Base-by-base conservation (phyloP, 1,140 invertebrate species). In the Rhagoletis zephyria region DNA sequence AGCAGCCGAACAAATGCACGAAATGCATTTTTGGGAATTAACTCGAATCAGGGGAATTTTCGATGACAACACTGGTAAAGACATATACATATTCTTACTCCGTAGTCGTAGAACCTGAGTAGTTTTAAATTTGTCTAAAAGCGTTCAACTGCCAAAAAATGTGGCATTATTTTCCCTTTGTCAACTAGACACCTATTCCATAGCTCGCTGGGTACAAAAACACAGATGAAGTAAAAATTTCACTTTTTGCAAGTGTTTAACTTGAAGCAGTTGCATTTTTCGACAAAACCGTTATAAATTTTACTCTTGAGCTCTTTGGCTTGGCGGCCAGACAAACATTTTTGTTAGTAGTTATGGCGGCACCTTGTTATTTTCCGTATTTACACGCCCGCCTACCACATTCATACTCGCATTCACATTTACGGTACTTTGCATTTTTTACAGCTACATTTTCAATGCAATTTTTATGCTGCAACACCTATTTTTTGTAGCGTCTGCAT, bases 391-490 rank as follows among this genome's bases (percentile, higher is more conserved):
- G 10, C 9, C 12, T 14, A 74, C 12, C 9, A 74, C 74, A 19
- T 2, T 10, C 19, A 81, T n/a, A 0, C 45, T 4, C 3, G 19
- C 48, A 56, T 19, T 19, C 74, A 9, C 14, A 81, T 56, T 81
- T 56, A 56, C 19, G 42, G 30, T 56, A 81, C n/a, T 56, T 81
- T 56, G 7, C 48, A 81, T 42, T 81, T 81, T 30, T 81, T 56
- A 81, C 48, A 81, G 56, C 74, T 81, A 19, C 74, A 81, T 81
- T 81, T 81, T 81, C 74, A 30, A 16, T 81, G 74, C 74, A 81
- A 81, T 81, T 81, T 81, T 81, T 81, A 81, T 81, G 74, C 74
- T 81, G 74, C 74, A 81, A 81, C 74, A 81, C 74, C 48, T 81
- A 81, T 56, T 81, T 81, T 81, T 81, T 81, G 51, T 45, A 81